Evolutionary conservation across 2,113 vertebrate species (phyloP).

Genomic region (Cathartes aura): DNA sequence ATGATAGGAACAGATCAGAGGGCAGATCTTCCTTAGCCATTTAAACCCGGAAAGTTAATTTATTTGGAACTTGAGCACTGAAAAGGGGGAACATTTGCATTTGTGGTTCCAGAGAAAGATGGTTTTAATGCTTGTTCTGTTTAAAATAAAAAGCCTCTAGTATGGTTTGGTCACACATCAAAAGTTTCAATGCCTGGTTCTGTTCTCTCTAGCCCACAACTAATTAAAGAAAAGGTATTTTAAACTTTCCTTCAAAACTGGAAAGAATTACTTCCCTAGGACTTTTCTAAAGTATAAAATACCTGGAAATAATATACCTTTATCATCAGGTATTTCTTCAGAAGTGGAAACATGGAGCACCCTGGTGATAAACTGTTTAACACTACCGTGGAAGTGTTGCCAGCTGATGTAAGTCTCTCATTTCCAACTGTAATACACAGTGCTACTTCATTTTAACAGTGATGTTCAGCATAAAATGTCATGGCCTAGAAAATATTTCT

Average conservation of each 20-base stretch:
- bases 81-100: not conserved
- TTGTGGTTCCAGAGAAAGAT: not conserved
- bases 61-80: not conserved
- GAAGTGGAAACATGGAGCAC: constrained; percentile 82
- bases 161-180: not conserved
- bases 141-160: not conserved
- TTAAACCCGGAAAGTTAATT: not conserved
- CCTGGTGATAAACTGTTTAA: constrained; percentile 82
- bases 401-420: constrained; percentile 78
- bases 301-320: not conserved
- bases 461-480: not conserved
- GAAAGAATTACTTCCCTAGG: not conserved
- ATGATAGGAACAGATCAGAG: not conserved
- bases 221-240: not conserved
- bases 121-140: not conserved
- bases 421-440: not conserved
- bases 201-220: not conserved
- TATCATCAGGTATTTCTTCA: constrained; percentile 80
- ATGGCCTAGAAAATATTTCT: not conserved
- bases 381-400: constrained; percentile 84
- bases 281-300: not conserved
- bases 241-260: not conserved
- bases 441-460: not conserved
- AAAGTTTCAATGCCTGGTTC: not conserved
- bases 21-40: not conserved